Evolutionary conservation across 30 jellyfish, hydroid and myxozoan species (phyloP).

Genomic region (Pelagia noctiluca): DNA sequence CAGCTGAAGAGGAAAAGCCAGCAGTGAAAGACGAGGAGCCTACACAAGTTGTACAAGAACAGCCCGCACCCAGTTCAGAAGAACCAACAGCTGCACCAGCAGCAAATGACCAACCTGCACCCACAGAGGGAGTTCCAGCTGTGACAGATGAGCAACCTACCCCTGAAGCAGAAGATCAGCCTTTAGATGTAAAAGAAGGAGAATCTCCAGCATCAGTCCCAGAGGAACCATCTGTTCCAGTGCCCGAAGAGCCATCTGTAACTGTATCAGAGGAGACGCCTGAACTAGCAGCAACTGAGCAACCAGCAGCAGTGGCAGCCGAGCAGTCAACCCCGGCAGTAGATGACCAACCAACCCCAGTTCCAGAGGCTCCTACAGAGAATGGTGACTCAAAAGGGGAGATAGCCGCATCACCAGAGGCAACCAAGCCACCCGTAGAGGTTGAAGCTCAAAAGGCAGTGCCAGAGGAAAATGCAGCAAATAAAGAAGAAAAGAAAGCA

Average conservation of each 20-base stretch:
- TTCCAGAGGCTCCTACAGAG: not conserved
- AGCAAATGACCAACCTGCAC: conserved; percentile 20
- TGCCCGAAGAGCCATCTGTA: not conserved
- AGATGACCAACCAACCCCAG: not conserved
- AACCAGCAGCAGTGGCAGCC: not conserved
- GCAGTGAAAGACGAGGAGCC: not conserved
- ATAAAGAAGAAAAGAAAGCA: not conserved
- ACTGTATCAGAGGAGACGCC: not conserved
- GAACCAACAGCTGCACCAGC: conserved; percentile 2
- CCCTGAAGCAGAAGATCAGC: not conserved
- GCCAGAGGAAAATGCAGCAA: not conserved
- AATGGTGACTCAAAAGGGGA: not conserved
- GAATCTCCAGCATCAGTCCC: not conserved
- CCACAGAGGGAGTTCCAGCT: conserved; percentile 23
- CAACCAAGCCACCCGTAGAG: not conserved
- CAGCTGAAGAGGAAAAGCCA: not conserved
- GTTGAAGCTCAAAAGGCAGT: not conserved
- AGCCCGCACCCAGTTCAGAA: conserved; percentile 16
- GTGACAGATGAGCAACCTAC: not conserved
- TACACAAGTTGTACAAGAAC: not conserved
- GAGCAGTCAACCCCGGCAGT: not conserved
- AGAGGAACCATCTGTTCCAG: not conserved
- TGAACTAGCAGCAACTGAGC: not conserved
- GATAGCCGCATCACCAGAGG: not conserved
- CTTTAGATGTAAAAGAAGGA: no score